These are phyloP conservation scores for Siniperca knerii DNA, from an alignment of 2,113 vertebrate species.

Conservation along the genomic window DNA sequence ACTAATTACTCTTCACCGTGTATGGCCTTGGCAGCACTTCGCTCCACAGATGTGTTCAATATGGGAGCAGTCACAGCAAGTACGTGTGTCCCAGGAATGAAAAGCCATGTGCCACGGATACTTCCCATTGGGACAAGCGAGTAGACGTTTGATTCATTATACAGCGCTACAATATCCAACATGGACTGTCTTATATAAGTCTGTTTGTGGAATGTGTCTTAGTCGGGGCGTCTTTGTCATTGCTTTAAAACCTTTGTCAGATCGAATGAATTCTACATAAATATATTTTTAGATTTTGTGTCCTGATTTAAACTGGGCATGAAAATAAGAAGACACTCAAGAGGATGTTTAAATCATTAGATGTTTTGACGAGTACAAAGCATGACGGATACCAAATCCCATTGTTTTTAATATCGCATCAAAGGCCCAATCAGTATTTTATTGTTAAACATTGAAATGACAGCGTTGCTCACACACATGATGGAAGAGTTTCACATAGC, in stretches of 20 bases:
- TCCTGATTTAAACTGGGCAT: constrained; percentile 26
- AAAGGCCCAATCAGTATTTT: constrained; percentile 11
- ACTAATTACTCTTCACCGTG: constrained; percentile 60
- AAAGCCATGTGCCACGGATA: constrained; percentile 46
- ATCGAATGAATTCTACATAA: constrained; percentile 2
- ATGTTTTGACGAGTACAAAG: constrained; percentile 21
- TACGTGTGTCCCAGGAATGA: constrained; percentile 56
- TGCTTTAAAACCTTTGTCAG: constrained; percentile 27
- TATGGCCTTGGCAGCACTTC: constrained; percentile 61
- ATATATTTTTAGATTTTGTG: background rate
- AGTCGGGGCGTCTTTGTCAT: constrained; percentile 16
- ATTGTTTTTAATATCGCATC: constrained; percentile 15
- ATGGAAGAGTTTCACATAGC: background rate
- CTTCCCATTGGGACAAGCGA: constrained; percentile 42
- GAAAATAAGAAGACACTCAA: constrained; percentile 6
- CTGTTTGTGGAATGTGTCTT: constrained; percentile 25
- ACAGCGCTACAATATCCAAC: constrained; percentile 48
- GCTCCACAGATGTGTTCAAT: constrained; percentile 71
- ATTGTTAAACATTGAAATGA: background rate
- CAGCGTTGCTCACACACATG: background rate
- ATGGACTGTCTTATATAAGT: constrained; percentile 46
- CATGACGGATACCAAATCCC: background rate
- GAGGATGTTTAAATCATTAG: constrained; percentile 20
- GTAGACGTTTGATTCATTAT: constrained; percentile 58
- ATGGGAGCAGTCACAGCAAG: constrained; percentile 60